Evolutionary conservation across 2,113 vertebrate species (phyloP).

Genomic region (Zootoca vivipara): DNA sequence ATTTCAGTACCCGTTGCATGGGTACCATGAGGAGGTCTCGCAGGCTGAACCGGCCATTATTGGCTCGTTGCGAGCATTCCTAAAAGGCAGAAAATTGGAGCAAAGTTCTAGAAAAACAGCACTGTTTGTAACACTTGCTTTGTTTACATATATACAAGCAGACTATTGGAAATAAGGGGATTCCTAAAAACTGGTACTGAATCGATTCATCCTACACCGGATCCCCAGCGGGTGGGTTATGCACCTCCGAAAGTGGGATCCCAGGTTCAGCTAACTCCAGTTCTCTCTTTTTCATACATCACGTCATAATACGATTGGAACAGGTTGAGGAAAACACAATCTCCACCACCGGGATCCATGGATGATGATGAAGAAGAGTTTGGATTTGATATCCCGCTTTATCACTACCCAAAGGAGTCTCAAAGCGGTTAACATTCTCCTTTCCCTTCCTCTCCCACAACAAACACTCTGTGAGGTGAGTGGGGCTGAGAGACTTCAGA

Average conservation of each 20-base stretch:
- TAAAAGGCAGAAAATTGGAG: slow-evolving; percentile 47
- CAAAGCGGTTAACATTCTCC: no score
- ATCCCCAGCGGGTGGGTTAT: background rate
- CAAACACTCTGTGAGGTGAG: no score
- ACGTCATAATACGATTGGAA: background rate
- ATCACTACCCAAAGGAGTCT: no score
- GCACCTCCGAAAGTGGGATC: background rate
- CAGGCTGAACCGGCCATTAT: slow-evolving; percentile 88
- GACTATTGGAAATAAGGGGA: background rate
- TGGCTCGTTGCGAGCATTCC: slow-evolving; percentile 92
- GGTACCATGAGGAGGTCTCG: slow-evolving; percentile 93
- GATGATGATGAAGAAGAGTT: no score
- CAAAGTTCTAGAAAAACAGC: no score
- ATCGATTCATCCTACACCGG: background rate
- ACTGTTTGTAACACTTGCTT: no score
- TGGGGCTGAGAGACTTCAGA: no score
- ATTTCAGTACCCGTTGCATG: slow-evolving; percentile 93
- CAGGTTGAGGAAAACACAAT: background rate
- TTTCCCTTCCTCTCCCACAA: no score
- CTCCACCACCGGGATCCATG: background rate
- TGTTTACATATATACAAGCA: no score
- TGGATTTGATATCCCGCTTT: no score
- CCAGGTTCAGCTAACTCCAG: background rate
- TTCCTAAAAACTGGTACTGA: background rate
- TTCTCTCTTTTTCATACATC: background rate